Base-by-base conservation (phyloP, 2,888 invertebrate species). In the Arrhopalites spinosus region DNA sequence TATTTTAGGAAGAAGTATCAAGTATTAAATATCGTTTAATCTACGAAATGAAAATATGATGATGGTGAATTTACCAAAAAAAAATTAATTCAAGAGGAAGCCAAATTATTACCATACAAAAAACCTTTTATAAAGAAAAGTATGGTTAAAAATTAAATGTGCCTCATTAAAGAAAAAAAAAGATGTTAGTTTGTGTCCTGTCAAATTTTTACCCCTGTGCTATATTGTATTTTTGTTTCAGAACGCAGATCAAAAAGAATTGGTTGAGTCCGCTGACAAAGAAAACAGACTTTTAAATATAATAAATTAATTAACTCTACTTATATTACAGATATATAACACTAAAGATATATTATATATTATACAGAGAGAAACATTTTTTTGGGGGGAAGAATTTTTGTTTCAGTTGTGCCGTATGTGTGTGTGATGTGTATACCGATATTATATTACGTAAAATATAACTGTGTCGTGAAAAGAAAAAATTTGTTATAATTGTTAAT, bases 161-260 rank as follows among this genome's bases (percentile, higher is more conserved):
- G 61, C n/a, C 56, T n/a, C 7, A n/a, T 56, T n/a, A 13, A 20
- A 15, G n/a, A 56, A 56, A 15, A 56, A 56, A 56, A 7, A 5
- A 20, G 5, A 5, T 56, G 5, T 8, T 15, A 7, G 56, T 3
- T 68, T 11, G 17, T 69, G 47, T 67, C 67, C 20, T 64, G 64
- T 64, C 64, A 67, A 45, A 45, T 67, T 30, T n/a, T 67, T 30
- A 70, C 29, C 30, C 53, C 30, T 29, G 29, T 56, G n/a, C 29
- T 67, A 61, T 45, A 47, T 53, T 79, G 64, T 74, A 67, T 79
- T 80, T 79, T 61, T 72, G 43, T 78, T 81, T 81, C 83, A 83
- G 83, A 81, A 76, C 83, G 83, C 81, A 81, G 80, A 81, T 78
- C 80, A 78, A 82, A 83, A 81, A 77, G 82, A 80, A 82, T 81